phyloP scores from a whole-genome alignment of 1,140 invertebrate species.

The Conus betulinus region DNA sequence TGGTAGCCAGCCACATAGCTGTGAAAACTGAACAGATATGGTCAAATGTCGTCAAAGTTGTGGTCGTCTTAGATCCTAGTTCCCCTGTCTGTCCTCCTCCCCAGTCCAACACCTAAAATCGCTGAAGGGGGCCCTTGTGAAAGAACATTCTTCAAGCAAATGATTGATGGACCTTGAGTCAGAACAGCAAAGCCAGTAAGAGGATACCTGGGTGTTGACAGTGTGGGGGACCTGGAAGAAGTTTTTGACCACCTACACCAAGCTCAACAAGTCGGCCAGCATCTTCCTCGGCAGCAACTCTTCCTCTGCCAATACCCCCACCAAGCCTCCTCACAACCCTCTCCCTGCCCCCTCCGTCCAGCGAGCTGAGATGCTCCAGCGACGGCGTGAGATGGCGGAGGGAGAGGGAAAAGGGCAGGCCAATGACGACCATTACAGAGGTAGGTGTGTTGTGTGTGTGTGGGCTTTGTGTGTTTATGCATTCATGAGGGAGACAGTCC shows the following conservation, averaged over 20 bases:
- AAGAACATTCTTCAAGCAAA: no score
- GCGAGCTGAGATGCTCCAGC: constrained; percentile 31
- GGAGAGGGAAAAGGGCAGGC: not conserved
- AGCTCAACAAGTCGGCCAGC: constrained; percentile 81
- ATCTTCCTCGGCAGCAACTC: constrained; percentile 79
- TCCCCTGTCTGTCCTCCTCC: no score
- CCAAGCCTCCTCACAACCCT: not conserved
- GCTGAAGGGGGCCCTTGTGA: no score
- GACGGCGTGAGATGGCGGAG: constrained; percentile 37
- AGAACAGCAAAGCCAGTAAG: no score
- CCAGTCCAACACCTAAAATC: no score
- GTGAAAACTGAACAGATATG: no score
- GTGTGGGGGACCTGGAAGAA: constrained; percentile 82
- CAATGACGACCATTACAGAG: not conserved
- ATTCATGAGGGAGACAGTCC: not conserved
- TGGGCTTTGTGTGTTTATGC: not conserved
- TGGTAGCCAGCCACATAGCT: no score
- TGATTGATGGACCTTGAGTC: no score
- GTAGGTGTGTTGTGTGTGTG: not conserved
- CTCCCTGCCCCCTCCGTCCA: not conserved
- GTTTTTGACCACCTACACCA: constrained; percentile 81
- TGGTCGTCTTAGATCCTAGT: no score
- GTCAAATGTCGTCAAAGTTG: no score
- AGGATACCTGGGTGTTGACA: constrained; percentile 52
- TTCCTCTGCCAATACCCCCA: not conserved